phyloP scores from a whole-genome alignment of 2,113 vertebrate genomes.

The Glareola pratincola region DNA sequence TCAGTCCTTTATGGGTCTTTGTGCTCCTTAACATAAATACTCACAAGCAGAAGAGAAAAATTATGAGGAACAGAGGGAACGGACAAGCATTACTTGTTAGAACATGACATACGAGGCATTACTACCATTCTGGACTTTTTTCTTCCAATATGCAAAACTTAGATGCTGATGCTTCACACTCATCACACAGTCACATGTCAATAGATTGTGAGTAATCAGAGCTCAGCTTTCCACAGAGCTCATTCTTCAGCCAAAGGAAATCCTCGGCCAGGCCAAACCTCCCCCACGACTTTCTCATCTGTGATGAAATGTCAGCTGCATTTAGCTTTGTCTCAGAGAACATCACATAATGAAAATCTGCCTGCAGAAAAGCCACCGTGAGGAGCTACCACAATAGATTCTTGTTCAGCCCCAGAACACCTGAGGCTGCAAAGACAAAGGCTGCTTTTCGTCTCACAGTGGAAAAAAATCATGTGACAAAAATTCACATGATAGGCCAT shows the following conservation, averaged over 20 bases:
- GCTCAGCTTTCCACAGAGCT: not conserved
- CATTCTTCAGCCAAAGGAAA: not conserved
- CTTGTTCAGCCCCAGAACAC: not conserved
- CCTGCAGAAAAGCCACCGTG: not conserved
- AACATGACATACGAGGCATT: not conserved
- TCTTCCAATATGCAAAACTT: not conserved
- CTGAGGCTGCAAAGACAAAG: not conserved
- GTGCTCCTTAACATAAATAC: not conserved
- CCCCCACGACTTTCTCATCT: not conserved
- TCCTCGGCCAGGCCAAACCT: not conserved
- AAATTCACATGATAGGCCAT: not conserved
- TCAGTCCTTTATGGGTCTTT: not conserved
- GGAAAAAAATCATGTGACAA: not conserved
- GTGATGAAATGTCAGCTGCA: not conserved
- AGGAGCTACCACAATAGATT: not conserved
- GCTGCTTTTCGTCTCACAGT: not conserved
- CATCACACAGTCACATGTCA: not conserved
- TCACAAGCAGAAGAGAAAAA: not conserved
- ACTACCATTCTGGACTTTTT: not conserved
- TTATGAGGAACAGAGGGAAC: not conserved
- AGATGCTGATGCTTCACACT: accelerated
- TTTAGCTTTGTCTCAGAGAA: not conserved
- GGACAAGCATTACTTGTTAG: not conserved
- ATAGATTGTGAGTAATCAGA: not conserved
- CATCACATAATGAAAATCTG: not conserved